Base-by-base conservation (phyloP, 2,113 vertebrate species). In the Festucalex cinctus region DNA sequence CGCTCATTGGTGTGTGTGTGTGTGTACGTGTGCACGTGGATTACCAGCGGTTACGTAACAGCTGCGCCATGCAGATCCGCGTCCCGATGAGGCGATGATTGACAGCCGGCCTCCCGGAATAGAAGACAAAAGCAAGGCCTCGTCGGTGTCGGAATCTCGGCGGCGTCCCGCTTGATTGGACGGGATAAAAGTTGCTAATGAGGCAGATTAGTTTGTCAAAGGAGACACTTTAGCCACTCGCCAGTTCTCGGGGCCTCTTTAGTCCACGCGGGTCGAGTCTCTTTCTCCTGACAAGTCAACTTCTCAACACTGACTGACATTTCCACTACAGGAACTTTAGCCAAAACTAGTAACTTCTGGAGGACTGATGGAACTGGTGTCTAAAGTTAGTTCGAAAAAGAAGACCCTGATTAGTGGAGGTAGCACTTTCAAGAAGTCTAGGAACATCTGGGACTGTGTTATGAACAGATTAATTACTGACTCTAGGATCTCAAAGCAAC, bases 11-110 rank as follows among this genome's bases (percentile, higher is more conserved):
- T 16, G 26, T 20, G 22, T 57, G 53, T 16, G 56, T 7, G 57
- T 35, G 32, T 48, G 46, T 20, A 13, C 14, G 46, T 48, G 57
- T 17, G 57, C 28, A 24, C 20, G 57, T 59, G 26, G 1, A 10
- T 48, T 32, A 32, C 4, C 28, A 32, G 28, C 28, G 4, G 28
- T 32, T 49, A 65, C 20, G 63, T 65, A 49, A 65, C 63, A 36
- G 63, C 63, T 65, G 63, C 26, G 37, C 16, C 39, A 28, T 46
- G 24, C 24, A 19, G 43, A 64, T 64, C 62, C 7, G 62, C 44
- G 19, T 43, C 41, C 63, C 44, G 63, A 64, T 49, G 14, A 49
- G 63, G 7, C 19, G 44, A 32, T 65, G 63, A 65, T 65, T 65
- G 63, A 65, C 63, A n/a, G 44, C 43, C 44, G 17, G 26, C 22